Percentiles rank a stretch among this genome's conserved stretches.
Conservation (phyloP, 1,140 invertebrate species). For the Steinernema feltiae region DNA sequence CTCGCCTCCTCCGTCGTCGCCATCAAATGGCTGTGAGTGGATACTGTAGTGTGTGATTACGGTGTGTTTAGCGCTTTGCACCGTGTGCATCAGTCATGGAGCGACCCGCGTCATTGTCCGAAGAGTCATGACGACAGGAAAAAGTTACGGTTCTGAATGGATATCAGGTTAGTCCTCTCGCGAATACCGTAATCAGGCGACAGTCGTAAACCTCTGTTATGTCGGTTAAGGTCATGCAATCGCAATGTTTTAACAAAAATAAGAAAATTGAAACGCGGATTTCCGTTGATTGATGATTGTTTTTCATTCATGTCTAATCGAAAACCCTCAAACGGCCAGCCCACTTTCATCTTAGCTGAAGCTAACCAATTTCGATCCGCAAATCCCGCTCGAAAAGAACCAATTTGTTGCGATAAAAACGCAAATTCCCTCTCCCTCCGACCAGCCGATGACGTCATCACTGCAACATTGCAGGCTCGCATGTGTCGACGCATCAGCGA, state of each 20-base stretch:
- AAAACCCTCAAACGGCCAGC: too few species aligned
- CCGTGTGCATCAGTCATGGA: conserved; percentile 33
- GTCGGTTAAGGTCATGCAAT: too few species aligned
- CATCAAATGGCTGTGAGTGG: conserved; percentile 45
- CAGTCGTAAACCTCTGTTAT: neutral
- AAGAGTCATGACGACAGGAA: conserved; percentile 31
- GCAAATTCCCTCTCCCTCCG: neutral
- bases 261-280: neutral
- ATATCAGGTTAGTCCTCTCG: conserved; percentile 18
- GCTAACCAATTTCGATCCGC: too few species aligned
- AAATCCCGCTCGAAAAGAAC: too few species aligned
- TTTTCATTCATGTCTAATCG: too few species aligned
- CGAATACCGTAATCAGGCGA: neutral
- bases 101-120: conserved; percentile 36
- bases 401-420: conserved; percentile 18
- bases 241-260: too few species aligned
- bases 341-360: too few species aligned
- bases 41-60: neutral
- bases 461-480: conserved; percentile 65
- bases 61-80: conserved; percentile 36
- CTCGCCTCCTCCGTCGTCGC: conserved; percentile 7
- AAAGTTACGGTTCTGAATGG: conserved; percentile 34
- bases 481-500: conserved; percentile 72
- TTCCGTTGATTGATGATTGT: too few species aligned
- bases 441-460: neutral